Evolutionary conservation across 1,140 invertebrate genomes (phyloP).

Genomic region (Drosophila subpulchrella): DNA sequence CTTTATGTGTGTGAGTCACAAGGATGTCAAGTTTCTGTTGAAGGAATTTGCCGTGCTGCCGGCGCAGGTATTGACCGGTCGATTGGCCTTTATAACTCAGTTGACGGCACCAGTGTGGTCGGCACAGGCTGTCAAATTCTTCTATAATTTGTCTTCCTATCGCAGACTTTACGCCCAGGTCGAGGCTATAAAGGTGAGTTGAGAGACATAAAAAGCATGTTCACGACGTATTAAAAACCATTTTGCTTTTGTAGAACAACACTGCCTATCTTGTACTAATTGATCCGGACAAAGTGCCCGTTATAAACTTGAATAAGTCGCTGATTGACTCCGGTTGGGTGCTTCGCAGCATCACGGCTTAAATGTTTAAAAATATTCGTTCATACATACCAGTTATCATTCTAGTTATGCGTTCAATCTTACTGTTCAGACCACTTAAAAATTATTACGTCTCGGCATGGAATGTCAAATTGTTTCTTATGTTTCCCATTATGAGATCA

Average conservation of each 20-base stretch:
- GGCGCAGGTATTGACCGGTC: constrained; percentile 33
- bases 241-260: constrained; percentile 27
- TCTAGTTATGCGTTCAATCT: not conserved
- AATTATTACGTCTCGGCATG: not conserved
- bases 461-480: not conserved
- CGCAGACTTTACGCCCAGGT: constrained; percentile 52
- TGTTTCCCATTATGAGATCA: not conserved
- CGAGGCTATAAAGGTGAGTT: constrained; percentile 37
- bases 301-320: constrained; percentile 48
- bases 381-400: not conserved
- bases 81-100: constrained; percentile 50
- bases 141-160: constrained; percentile 32
- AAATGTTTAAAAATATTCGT: not conserved
- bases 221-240: not conserved
- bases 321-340: constrained; percentile 57
- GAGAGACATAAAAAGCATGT: not conserved
- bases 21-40: constrained; percentile 53
- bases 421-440: not conserved
- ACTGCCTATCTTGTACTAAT: constrained; percentile 52
- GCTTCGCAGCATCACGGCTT: constrained; percentile 39
- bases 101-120: constrained; percentile 40
- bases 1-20: constrained; percentile 32
- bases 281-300: constrained; percentile 29
- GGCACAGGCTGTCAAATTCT: constrained; percentile 34
- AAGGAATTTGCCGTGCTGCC: constrained; percentile 59